Percentiles rank a stretch among this genome's conserved stretches.
Conservation (phyloP, 2,113 vertebrate species). For the Callaeas wilsoni region DNA sequence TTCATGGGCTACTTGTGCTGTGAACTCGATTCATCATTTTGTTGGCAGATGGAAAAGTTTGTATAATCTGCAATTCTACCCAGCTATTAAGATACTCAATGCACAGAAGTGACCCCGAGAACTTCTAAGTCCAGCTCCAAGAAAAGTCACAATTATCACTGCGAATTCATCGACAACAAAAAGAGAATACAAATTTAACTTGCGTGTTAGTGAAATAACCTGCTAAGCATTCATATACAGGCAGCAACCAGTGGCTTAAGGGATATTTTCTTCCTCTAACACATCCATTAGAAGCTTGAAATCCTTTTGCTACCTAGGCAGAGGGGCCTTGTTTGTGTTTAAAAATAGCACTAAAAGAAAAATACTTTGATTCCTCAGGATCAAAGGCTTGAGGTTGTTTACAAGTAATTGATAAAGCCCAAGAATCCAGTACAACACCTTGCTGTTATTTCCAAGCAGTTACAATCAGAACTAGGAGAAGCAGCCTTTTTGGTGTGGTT, state of each 20-base stretch:
- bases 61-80: background rate
- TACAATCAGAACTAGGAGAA: background rate
- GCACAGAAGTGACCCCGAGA: background rate
- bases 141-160: background rate
- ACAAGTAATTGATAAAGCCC: background rate
- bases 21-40: background rate
- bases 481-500: accelerated
- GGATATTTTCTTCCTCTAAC: background rate
- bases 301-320: background rate
- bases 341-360: background rate
- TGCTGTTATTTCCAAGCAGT: background rate
- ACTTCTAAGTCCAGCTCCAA: background rate
- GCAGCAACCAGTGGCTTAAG: background rate
- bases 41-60: background rate
- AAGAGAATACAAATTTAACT: background rate
- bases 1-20: background rate
- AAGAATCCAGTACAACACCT: background rate
- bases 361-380: background rate
- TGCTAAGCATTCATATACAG: background rate
- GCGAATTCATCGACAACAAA: background rate
- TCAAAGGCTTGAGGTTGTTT: background rate
- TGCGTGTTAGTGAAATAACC: background rate
- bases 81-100: background rate
- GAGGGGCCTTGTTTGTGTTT: background rate
- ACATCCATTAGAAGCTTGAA: background rate